Evolutionary conservation across 2,797 vertebrate genomes (phyloP).

Genomic region (Sciurus carolinensis): DNA sequence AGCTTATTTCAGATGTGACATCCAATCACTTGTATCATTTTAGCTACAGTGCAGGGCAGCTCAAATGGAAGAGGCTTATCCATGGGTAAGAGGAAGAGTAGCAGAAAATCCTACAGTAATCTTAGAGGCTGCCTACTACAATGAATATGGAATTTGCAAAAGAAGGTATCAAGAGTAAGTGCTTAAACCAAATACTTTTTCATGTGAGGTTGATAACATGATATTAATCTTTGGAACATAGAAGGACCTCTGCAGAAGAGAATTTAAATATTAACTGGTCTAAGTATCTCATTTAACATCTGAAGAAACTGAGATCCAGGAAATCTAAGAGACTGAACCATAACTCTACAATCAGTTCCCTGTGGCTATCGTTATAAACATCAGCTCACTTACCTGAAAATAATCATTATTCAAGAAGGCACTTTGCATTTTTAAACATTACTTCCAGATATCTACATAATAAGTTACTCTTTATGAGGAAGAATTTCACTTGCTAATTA

Average conservation of each 20-base stretch:
- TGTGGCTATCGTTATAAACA: background rate
- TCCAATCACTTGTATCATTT: background rate
- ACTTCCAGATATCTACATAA: background rate
- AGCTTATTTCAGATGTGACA: no score
- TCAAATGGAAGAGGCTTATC: background rate
- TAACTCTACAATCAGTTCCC: background rate
- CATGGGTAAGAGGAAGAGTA: no score
- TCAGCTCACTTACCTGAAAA: background rate
- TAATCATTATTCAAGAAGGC: background rate
- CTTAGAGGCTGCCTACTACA: background rate
- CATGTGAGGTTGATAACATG: no score
- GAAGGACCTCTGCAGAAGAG: background rate
- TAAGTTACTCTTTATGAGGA: background rate
- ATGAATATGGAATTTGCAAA: background rate
- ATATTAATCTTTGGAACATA: background rate
- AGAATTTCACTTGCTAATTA: background rate
- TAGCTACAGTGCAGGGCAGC: background rate
- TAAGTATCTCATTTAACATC: background rate
- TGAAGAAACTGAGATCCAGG: background rate
- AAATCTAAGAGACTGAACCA: background rate
- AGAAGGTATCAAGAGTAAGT: background rate
- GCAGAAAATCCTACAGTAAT: background rate
- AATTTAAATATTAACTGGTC: background rate
- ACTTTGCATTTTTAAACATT: background rate
- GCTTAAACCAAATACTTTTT: background rate